phyloP scores from a whole-genome alignment of 2,888 invertebrate species.

The Synanthedon formicaeformis region DNA sequence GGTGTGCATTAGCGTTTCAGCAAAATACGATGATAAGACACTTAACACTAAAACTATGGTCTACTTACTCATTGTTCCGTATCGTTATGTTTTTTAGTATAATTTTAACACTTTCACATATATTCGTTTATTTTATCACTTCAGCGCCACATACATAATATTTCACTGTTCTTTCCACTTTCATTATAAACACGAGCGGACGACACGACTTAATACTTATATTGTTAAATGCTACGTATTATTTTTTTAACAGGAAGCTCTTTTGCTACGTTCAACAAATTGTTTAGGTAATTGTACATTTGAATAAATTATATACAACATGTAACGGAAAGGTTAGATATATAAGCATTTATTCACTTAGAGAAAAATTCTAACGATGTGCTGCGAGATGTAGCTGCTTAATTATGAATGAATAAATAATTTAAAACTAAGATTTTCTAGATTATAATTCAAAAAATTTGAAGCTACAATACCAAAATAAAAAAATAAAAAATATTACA shows the following conservation, averaged over 20 bases:
- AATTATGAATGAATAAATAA: too few relatives aligned
- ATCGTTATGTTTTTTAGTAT: constrained; percentile 25
- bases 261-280: constrained; percentile 6
- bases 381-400: too few relatives aligned
- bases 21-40: constrained; percentile 26
- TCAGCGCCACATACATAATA: constrained; percentile 7
- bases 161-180: constrained; percentile 11
- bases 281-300: too few relatives aligned
- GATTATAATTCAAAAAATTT: too few relatives aligned
- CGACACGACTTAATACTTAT: constrained; percentile 17
- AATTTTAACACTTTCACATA: constrained; percentile 26
- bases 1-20: constrained; percentile 25
- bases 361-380: too few relatives aligned
- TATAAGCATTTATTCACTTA: too few relatives aligned
- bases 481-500: too few relatives aligned
- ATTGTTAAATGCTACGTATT: neutral
- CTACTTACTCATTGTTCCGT: constrained; percentile 22
- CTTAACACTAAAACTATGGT: constrained; percentile 25
- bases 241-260: constrained; percentile 30
- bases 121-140: constrained; percentile 13
- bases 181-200: constrained; percentile 23
- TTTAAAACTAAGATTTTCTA: too few relatives aligned
- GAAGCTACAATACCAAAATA: too few relatives aligned
- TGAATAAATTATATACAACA: too few relatives aligned
- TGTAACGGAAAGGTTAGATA: too few relatives aligned